Percentiles rank a stretch among this genome's conserved stretches.
Conservation (phyloP, 2,113 vertebrate species). For the Myrmecophaga tridactyla region DNA sequence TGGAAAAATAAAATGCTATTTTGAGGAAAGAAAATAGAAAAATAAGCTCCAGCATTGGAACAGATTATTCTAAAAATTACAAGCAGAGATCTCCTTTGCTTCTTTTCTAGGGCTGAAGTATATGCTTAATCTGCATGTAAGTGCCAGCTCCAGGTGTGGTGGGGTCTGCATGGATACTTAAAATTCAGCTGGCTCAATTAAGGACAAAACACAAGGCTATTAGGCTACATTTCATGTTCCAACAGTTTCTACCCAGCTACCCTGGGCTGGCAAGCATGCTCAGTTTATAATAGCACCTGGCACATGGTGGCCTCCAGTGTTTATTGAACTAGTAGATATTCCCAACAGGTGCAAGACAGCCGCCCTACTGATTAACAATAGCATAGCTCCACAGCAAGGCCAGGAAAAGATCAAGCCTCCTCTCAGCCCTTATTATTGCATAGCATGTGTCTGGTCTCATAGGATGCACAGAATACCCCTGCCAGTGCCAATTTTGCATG, state of each 20-base stretch:
- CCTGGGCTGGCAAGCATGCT: background rate
- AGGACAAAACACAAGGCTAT: background rate
- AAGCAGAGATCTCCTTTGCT: background rate
- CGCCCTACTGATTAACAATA: background rate
- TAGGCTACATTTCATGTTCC: background rate
- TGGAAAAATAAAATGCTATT: background rate
- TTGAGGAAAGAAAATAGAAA: constrained; percentile 8
- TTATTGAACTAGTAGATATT: background rate
- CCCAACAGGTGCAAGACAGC: too few relatives aligned
- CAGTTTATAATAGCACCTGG: background rate
- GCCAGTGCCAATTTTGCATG: background rate
- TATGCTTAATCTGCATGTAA: background rate
- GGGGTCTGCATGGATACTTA: background rate
- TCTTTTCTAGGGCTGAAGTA: background rate
- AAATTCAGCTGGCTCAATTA: background rate
- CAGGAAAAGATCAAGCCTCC: background rate
- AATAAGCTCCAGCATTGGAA: background rate
- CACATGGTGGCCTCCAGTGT: background rate
- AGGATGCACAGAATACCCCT: background rate
- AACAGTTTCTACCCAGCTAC: background rate
- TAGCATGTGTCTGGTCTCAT: background rate
- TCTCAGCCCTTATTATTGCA: background rate
- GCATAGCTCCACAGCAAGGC: background rate
- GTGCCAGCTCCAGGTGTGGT: background rate
- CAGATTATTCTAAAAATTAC: background rate